Conservation (phyloP, 1,140 invertebrate genomes). For the Pomacea maculata region DNA sequence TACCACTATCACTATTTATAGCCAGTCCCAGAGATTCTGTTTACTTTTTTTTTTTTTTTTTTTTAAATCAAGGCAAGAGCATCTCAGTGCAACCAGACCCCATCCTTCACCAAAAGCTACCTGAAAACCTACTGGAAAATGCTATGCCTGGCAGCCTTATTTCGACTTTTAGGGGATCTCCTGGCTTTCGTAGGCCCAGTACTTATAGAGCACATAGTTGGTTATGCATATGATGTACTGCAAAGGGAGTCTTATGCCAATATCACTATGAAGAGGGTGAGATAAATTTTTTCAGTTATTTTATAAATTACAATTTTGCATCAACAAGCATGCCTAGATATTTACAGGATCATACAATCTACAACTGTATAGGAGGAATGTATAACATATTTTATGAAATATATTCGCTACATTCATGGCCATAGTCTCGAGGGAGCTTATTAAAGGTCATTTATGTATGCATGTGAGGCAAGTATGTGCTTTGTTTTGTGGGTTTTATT, state of each 20-base stretch:
- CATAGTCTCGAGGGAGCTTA: too few relatives aligned
- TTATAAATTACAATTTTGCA: too few relatives aligned
- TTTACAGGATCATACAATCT: too few relatives aligned
- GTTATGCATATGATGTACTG: conserved; percentile 68
- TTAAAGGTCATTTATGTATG: too few relatives aligned
- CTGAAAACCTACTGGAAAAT: conserved; percentile 81
- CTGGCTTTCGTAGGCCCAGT: conserved; percentile 80
- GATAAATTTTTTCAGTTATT: not conserved
- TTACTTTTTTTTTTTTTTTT: not conserved
- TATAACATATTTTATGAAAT: too few relatives aligned
- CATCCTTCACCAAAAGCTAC: conserved; percentile 65
- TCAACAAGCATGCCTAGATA: too few relatives aligned
- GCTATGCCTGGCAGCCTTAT: conserved; percentile 80
- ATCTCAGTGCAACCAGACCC: conserved; percentile 30
- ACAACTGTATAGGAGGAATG: too few relatives aligned
- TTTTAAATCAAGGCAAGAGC: conserved; percentile 20
- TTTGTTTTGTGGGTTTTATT: too few relatives aligned
- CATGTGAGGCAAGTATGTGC: too few relatives aligned
- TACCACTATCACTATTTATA: too few relatives aligned
- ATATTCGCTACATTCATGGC: too few relatives aligned
- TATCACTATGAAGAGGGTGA: not conserved
- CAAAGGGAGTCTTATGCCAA: conserved; percentile 19
- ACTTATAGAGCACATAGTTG: conserved; percentile 78
- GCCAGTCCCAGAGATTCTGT: not conserved
- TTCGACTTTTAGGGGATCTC: conserved; percentile 82